Evolutionary conservation across 1,140 invertebrate genomes (phyloP), one percentile per base, ranked within the genome.

Genomic region (Lucilia sericata): DNA sequence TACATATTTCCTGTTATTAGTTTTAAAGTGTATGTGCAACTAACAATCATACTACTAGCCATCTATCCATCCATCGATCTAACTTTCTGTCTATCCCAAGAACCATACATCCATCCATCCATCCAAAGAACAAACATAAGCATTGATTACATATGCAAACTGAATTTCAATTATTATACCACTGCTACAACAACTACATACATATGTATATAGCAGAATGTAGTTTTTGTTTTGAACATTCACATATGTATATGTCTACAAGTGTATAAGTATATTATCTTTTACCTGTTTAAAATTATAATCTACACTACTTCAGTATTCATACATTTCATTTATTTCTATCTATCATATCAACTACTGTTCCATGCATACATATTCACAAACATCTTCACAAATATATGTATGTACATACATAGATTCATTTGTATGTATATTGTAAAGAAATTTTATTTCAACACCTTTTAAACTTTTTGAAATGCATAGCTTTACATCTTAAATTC

Each of bases 81-180:
- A n/a, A n/a, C n/a, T n/a, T n/a, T n/a, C n/a, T n/a, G n/a, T n/a
- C n/a, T n/a, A n/a, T n/a, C n/a, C n/a, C n/a, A n/a, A n/a, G n/a
- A n/a, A n/a, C 75, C 13, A 75, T 75, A 30, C 25, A 75, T 3
- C n/a, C 30, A 75, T 21, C 76, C 42, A 49, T 80, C 76, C 42
- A 80, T 80, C 76, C 42, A 51, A 51, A 49, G 76, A 49, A 49
- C 76, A 80, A 80, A 80, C 76, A 80, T 80, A 49, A 80, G 76
- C 76, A 80, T 80, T 80, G 76, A 80, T 80, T 80, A 80, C 76
- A 80, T 80, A 80, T 80, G 76, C 76, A 80, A 80, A 80, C 76
- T 80, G 76, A 80, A 80, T 80, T 80, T 80, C 76, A 80, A 80
- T 80, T 80, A 80, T 80, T 80, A 49, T 80, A 49, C 47, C 76